A percentile compares a stretch with the other conserved stretches of the same genome.
Evolutionary conservation across 2,797 vertebrate species (phyloP).

Genomic region (Limnodromus scolopaceus): DNA sequence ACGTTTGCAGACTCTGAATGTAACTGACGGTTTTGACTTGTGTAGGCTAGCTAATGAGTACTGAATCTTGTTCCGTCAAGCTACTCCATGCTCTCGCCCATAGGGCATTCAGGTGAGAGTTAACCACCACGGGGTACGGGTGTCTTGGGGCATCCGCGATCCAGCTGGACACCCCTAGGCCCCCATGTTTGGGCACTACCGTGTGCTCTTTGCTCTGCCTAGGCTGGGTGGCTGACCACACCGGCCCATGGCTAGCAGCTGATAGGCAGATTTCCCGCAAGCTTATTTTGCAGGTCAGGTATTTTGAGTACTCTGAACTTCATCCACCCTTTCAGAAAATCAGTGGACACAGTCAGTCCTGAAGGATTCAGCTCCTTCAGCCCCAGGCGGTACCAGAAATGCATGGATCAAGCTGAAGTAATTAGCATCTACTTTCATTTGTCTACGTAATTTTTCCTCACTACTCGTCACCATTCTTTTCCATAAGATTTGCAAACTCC

Average conservation of each 20-base stretch:
- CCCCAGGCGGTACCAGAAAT: neutral
- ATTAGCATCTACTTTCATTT: neutral
- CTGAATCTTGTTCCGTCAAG: neutral
- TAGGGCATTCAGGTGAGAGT: neutral
- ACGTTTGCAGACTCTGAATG: neutral
- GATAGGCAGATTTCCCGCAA: neutral
- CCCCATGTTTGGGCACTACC: neutral
- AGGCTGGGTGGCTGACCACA: neutral
- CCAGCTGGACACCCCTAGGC: neutral
- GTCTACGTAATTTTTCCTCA: neutral
- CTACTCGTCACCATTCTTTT: neutral
- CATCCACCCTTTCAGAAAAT: neutral
- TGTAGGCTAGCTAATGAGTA: neutral
- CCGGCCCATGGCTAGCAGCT: neutral
- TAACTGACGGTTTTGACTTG: neutral
- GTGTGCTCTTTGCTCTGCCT: neutral
- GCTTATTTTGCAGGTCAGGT: neutral
- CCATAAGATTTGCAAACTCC: neutral
- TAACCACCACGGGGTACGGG: neutral
- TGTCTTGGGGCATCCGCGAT: rapidly evolving
- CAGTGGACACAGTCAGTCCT: neutral
- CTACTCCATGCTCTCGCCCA: neutral
- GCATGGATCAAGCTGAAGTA: neutral
- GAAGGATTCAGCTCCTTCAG: neutral
- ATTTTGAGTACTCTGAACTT: neutral